These are phyloP conservation scores for Saccostrea cuccullata DNA, from an alignment of 1,140 invertebrate species.

Conservation along the genomic window DNA sequence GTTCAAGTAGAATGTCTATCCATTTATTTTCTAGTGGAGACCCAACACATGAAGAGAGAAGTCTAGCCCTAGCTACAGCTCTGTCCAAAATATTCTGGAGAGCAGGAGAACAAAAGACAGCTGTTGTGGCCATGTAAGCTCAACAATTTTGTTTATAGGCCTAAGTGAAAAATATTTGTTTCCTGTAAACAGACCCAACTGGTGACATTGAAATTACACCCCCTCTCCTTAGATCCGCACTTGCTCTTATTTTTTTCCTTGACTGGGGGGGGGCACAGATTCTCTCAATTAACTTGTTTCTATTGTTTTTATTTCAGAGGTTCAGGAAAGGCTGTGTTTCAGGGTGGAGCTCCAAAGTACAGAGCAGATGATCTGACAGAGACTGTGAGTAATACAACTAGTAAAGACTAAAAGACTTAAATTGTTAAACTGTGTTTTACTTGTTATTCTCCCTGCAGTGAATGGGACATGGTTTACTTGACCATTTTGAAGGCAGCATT, in stretches of 20 bases:
- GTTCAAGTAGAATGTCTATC: no score
- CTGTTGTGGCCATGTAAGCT: constrained; percentile 76
- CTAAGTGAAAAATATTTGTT: background rate
- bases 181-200: no score
- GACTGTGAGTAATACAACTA: constrained; percentile 68
- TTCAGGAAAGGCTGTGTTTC: constrained; percentile 69
- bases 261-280: no score
- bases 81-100: constrained; percentile 79
- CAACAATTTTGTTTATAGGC: background rate
- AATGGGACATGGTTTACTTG: no score
- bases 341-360: constrained; percentile 69
- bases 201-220: no score
- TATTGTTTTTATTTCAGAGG: constrained; percentile 64
- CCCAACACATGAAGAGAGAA: constrained; percentile 70
- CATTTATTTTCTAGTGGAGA: constrained; percentile 67
- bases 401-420: no score
- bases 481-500: no score
- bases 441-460: no score
- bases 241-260: no score
- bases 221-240: no score
- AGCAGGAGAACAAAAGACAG: constrained; percentile 74
- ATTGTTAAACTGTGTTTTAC: no score
- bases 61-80: constrained; percentile 74
- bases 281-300: no score
- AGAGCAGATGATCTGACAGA: constrained; percentile 78